Evolutionary conservation across 2,888 invertebrate genomes (phyloP), one percentile per base, ranked within the genome.

Genomic region (Andricus curvator): DNA sequence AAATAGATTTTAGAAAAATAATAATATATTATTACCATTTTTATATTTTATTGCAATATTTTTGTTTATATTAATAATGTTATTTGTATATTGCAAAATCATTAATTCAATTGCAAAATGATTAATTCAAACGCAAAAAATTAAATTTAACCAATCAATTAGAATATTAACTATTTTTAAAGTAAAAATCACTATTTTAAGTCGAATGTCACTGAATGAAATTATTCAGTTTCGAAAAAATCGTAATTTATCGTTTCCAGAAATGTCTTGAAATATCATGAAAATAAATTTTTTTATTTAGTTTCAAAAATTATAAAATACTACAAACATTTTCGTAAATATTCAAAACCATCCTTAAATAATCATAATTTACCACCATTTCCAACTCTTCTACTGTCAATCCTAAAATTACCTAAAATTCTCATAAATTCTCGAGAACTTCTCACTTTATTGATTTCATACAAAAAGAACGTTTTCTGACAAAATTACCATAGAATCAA

Each of bases 391-490:
- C n/a, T 1, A 3, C n/a, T n/a, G 3, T 56, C 62, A 62, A 29
- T 62, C 15, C 13, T 62, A 25, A 62, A 78, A 33, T 78, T 51
- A 37, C 67, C 65, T 22, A 33, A 64, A 67, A 15, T 78, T 66
- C 56, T 78, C 48, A 78, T 65, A 66, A 68, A 67, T 66, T 48
- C 74, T 74, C 20, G 13, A n/a, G 29, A 74, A 74, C n/a, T 56
- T 74, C 15, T 29, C 74, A n/a, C 29, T n/a, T 13, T n/a, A 17
- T 4, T 9, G 0, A 33, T 37, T 56, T 33, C 25, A 0, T 13
- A 33, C n/a, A 25, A 56, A 74, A 74, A 56, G 2, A 17, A n/a
- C 15, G 6, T 13, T 74, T 56, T 13, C 0, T n/a, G 20, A 33
- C 11, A 20, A 74, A 56, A 33, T 5, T 22, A 33, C 37, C 5